Base-by-base conservation (phyloP, 2,113 vertebrate species). In the Heterotis niloticus region DNA sequence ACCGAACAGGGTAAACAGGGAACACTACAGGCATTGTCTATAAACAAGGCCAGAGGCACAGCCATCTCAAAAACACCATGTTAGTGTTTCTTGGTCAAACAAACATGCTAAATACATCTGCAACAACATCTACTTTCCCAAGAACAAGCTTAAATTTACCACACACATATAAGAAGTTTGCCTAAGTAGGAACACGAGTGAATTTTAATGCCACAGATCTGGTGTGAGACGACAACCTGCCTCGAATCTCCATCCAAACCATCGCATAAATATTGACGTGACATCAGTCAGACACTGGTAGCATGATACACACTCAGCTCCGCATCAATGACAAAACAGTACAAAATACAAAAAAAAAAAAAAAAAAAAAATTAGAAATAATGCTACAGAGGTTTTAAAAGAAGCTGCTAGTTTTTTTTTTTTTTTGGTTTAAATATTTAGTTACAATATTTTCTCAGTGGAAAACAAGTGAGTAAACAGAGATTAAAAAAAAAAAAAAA, bases 361-460 rank as follows among this genome's bases (percentile, higher is more conserved):
- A n/a, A 64, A 13, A 64, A 82, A 78, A 72, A 44, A 83, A 83
- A 72, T n/a, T n/a, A 69, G 77, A 85, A 24, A 84, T 75, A 84
- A 81, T 83, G 85, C 66, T 82, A 84, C 66, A 23, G 57, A 88
- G 80, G 79, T 59, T 7, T 44, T 82, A 83, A 83, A 88, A 79
- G 85, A 82, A 71, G 24, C 69, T 80, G 82, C 88, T 87, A 90
- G 83, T 81, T 88, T 91, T 91, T 89, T 88, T n/a, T n/a, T n/a
- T 89, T 88, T 88, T 91, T 89, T 88, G 87, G 87, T 90, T 91
- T 87, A 88, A 90, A 91, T 88, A 90, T 88, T 84, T 79, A 81
- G 64, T 82, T 90, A 81, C n/a, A 88, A 87, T 84, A 88, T 86
- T 85, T n/a, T 88, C 82, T 81, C 88, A 51, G 65, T 83, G 82